These are phyloP conservation scores for Hypomecis atomaria DNA, from an alignment of 2,888 invertebrate genomes.

Conservation along the genomic window DNA sequence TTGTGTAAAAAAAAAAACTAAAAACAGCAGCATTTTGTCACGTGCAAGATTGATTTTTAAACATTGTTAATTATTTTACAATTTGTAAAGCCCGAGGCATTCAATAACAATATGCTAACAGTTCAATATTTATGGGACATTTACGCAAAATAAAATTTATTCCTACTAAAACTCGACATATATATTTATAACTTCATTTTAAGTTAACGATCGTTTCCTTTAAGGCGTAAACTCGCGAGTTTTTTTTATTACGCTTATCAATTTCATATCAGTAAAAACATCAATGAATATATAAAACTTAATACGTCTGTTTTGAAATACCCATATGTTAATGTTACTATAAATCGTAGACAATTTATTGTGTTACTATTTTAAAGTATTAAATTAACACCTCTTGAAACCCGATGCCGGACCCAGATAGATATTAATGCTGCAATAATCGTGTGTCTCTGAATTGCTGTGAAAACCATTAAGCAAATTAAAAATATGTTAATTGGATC, in stretches of 20 bases:
- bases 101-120: constrained; percentile 21
- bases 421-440: constrained; percentile 38
- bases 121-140: constrained; percentile 48
- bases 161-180: constrained; percentile 44
- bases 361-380: constrained; percentile 51
- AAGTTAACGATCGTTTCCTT: constrained; percentile 61
- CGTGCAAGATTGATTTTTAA: constrained; percentile 13
- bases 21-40: neutral
- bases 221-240: constrained; percentile 52
- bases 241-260: constrained; percentile 61
- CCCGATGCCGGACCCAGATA: constrained; percentile 50
- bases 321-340: constrained; percentile 57
- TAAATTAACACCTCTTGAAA: constrained; percentile 60
- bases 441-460: constrained; percentile 29
- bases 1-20: constrained; percentile 10
- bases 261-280: constrained; percentile 53
- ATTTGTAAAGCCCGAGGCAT: constrained; percentile 19
- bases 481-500: constrained; percentile 28
- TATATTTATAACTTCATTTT: constrained; percentile 62
- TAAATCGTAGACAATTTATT: constrained; percentile 57
- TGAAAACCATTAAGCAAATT: constrained; percentile 32
- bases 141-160: constrained; percentile 61
- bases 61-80: constrained; percentile 11
- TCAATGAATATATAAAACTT: constrained; percentile 54
- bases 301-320: constrained; percentile 52